Evolutionary conservation across 2,888 invertebrate genomes (phyloP).

Genomic region (Acrobasis suavella): DNA sequence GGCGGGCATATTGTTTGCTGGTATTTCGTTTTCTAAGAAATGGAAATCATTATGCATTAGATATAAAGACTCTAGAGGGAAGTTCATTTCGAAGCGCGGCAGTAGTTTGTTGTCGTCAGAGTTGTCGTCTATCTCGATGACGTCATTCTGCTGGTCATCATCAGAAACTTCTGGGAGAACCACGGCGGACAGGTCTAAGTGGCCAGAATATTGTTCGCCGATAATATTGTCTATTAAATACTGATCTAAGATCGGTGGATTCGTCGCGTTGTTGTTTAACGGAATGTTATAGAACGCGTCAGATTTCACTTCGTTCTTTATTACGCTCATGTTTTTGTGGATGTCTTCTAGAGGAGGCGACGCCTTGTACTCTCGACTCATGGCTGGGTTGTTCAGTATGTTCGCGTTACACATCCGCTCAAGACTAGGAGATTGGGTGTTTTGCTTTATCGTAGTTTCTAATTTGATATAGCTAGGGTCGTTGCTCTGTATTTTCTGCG

Average conservation of each 20-base stretch:
- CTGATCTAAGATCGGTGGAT: conserved; percentile 67
- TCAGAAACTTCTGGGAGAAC: conserved; percentile 57
- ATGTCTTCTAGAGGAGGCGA: conserved; percentile 75
- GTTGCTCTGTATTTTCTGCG: conserved; percentile 64
- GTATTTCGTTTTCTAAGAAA: conserved; percentile 69
- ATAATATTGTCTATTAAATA: conserved; percentile 72
- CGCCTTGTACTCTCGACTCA: conserved; percentile 70
- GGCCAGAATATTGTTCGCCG: conserved; percentile 67
- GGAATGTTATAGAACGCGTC: conserved; percentile 67
- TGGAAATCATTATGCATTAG: conserved; percentile 75
- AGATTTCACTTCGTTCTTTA: conserved; percentile 75
- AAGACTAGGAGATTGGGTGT: conserved; percentile 72
- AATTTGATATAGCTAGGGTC: conserved; percentile 77
- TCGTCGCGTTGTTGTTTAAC: conserved; percentile 52
- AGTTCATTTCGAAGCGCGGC: conserved; percentile 71
- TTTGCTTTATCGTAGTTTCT: conserved; percentile 73
- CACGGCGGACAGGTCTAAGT: conserved; percentile 63
- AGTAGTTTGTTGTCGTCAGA: conserved; percentile 73
- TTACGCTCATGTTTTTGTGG: conserved; percentile 71
- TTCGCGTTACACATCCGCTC: conserved; percentile 74
- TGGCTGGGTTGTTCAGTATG: conserved; percentile 56
- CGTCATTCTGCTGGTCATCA: conserved; percentile 64
- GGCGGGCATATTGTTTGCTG: conserved; percentile 47
- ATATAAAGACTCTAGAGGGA: conserved; percentile 68
- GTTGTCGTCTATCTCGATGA: conserved; percentile 77